Percentiles rank a stretch among this genome's conserved stretches.
Evolutionary conservation across 1,140 invertebrate genomes (phyloP).

Genomic region (Penaeus vannamei): DNA sequence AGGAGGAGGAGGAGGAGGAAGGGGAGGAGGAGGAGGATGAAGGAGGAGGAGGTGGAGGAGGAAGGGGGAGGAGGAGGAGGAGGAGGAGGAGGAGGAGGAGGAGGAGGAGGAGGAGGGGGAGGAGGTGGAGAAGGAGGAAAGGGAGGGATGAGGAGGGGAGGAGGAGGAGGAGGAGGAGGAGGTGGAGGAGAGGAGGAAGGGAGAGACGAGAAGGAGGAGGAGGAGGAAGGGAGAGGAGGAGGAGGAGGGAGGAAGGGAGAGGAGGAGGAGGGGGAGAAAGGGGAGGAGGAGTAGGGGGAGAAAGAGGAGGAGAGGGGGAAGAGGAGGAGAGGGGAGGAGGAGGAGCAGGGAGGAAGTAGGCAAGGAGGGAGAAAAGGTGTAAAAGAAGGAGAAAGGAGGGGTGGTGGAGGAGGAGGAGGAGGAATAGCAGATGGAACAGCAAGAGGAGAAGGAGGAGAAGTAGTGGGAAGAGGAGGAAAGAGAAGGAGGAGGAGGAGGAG

Average conservation of each 20-base stretch:
- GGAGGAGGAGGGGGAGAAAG: no score
- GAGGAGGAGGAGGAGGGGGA: background rate
- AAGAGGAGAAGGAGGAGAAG: background rate
- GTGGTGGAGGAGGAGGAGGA: background rate
- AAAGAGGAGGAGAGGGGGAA: no score
- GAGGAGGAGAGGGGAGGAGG: no score
- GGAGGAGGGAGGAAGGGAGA: background rate
- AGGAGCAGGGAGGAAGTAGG: no score
- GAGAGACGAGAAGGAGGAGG: background rate
- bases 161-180: background rate
- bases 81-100: background rate
- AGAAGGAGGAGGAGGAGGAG: background rate
- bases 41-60: background rate
- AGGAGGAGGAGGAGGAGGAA: background rate
- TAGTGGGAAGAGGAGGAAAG: background rate
- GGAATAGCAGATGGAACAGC: background rate
- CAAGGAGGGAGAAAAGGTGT: no score
- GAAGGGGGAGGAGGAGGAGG: background rate
- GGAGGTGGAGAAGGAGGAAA: background rate
- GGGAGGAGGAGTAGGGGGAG: no score
- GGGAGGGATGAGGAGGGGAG: background rate
- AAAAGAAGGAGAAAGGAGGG: no score
- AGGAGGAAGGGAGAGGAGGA: background rate
- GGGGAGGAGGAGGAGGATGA: background rate
- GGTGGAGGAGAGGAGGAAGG: background rate